These are phyloP conservation scores for Abramis brama DNA, from an alignment of 2,113 vertebrate species.

Conservation along the genomic window DNA sequence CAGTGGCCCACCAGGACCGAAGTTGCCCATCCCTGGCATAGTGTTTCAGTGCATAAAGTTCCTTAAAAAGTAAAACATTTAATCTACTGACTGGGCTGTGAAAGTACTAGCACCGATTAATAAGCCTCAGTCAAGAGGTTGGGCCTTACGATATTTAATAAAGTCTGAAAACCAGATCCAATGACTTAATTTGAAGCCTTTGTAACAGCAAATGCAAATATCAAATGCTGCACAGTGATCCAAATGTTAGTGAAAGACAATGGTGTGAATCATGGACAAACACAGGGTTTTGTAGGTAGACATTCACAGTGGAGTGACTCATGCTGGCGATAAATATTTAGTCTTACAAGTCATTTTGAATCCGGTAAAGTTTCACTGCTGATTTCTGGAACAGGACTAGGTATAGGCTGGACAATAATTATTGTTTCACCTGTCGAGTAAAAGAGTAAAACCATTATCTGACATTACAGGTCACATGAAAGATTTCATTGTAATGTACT, in stretches of 20 bases:
- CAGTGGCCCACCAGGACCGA: too few relatives aligned
- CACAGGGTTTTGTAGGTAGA: neutral
- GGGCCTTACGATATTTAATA: neutral
- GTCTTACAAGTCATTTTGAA: slow-evolving; percentile 79
- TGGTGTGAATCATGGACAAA: slow-evolving; percentile 12
- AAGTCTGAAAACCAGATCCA: neutral
- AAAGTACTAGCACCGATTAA: neutral
- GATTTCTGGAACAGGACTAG: slow-evolving; percentile 67
- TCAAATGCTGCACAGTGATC: neutral
- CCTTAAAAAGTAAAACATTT: neutral
- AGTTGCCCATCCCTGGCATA: too few relatives aligned
- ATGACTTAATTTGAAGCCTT: neutral
- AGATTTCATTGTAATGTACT: neutral
- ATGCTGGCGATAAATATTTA: slow-evolving; percentile 22
- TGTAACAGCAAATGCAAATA: neutral
- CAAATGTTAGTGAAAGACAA: slow-evolving; percentile 3
- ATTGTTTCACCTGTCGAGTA: slow-evolving; percentile 72
- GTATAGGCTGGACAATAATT: slow-evolving; percentile 75
- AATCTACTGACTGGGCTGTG: neutral
- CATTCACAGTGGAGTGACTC: neutral
- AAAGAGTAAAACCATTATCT: slow-evolving; percentile 52
- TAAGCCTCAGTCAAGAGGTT: neutral
- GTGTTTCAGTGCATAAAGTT: neutral
- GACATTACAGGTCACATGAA: neutral
- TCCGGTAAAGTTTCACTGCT: slow-evolving; percentile 68